Percentiles rank a stretch among this genome's conserved stretches.
phyloP scores from a whole-genome alignment of 2,888 invertebrate genomes.

The Limnephilus rhombicus region DNA sequence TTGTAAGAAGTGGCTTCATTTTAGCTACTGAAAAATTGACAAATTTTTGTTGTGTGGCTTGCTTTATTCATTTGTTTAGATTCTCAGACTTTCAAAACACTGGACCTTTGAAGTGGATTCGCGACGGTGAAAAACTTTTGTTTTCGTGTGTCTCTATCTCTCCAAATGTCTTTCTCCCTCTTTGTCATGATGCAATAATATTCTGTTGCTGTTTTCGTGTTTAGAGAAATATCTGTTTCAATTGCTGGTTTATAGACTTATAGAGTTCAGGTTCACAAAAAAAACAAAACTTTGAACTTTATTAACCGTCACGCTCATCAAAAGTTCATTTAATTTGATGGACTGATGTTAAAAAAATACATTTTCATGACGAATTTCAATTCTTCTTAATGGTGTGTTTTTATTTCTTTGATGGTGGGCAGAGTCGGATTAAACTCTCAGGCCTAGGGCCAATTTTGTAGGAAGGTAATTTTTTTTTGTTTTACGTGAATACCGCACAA shows the following conservation, averaged over 20 bases:
- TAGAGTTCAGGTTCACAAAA: not conserved
- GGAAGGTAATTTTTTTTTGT: no score
- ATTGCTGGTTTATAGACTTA: not conserved
- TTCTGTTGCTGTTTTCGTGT: not conserved
- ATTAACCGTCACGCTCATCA: not conserved
- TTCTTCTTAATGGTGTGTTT: not conserved
- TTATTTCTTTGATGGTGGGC: not conserved
- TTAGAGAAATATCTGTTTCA: not conserved
- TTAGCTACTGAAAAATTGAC: not conserved
- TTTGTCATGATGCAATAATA: slow-evolving; percentile 39
- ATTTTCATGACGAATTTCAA: not conserved
- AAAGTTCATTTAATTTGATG: not conserved
- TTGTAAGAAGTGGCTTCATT: not conserved
- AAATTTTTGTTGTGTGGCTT: not conserved
- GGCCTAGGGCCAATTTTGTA: no score
- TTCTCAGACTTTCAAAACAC: slow-evolving; percentile 52
- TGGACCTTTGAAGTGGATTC: slow-evolving; percentile 45
- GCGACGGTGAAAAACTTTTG: slow-evolving; percentile 45
- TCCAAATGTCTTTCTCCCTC: not conserved
- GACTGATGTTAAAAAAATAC: not conserved
- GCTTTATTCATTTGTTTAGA: slow-evolving; percentile 46
- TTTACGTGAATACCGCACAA: no score
- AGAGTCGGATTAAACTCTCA: not conserved
- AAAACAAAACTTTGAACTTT: not conserved
- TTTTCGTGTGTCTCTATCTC: slow-evolving; percentile 42